Percentiles rank a stretch among this genome's conserved stretches.
These are phyloP conservation scores for Sebastes umbrosus DNA, from an alignment of 2,797 vertebrate genomes.

Conservation along the genomic window DNA sequence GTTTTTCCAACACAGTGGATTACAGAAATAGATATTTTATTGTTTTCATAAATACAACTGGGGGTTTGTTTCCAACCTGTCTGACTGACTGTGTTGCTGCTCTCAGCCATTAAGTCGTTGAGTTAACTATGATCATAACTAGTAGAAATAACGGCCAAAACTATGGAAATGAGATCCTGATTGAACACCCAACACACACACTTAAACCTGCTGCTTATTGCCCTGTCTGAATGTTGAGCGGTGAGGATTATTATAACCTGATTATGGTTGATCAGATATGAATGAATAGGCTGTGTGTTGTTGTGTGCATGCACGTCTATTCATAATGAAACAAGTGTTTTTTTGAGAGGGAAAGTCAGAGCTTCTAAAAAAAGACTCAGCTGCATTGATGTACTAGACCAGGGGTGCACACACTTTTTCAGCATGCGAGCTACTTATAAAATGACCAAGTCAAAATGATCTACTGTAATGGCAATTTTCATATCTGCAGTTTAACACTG, in stretches of 20 bases:
- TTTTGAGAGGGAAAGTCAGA: constrained; percentile 9
- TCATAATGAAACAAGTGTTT: constrained; percentile 2
- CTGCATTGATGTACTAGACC: neutral
- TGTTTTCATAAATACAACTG: neutral
- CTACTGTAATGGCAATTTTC: too few relatives aligned
- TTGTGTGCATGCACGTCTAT: neutral
- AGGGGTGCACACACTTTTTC: too few relatives aligned
- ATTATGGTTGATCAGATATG: constrained; percentile 37
- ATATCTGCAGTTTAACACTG: too few relatives aligned
- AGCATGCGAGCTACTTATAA: too few relatives aligned
- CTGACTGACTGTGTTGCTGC: neutral
- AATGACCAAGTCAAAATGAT: too few relatives aligned
- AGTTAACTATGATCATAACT: neutral
- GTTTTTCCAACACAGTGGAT: neutral
- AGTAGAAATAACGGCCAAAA: neutral
- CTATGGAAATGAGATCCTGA: neutral
- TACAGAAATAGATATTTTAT: neutral
- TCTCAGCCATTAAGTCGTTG: neutral
- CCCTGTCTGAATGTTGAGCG: constrained; percentile 15
- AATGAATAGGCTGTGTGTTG: constrained; percentile 15
- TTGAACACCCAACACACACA: neutral
- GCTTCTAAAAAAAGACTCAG: constrained; percentile 10
- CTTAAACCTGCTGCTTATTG: constrained; percentile 5
- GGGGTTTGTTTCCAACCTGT: neutral
- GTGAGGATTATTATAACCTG: constrained; percentile 43